Conservation (phyloP, 2,113 vertebrate genomes). For the Sula dactylatra region DNA sequence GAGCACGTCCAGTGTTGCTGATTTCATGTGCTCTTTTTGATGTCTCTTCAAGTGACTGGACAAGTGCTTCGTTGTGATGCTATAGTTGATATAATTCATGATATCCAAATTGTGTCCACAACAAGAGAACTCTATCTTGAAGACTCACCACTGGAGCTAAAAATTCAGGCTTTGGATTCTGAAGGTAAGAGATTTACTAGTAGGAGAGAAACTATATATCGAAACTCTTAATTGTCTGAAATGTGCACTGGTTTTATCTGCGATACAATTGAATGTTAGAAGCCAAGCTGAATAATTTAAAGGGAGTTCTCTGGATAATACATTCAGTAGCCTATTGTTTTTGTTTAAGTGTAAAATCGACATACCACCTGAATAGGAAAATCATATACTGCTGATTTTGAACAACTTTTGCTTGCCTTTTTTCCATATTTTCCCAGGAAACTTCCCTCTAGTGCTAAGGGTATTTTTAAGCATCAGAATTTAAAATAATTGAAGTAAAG, state of each 20-base stretch:
- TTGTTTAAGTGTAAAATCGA: neutral
- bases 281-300: neutral
- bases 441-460: neutral
- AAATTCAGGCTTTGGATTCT: slow-evolving; percentile 90
- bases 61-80: slow-evolving; percentile 93
- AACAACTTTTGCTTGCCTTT: neutral
- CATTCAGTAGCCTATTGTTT: neutral
- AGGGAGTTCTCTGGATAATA: neutral
- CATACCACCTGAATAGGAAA: neutral
- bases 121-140: slow-evolving; percentile 95
- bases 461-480: neutral
- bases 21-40: neutral
- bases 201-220: neutral
- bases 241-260: neutral
- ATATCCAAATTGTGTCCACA: slow-evolving; percentile 91
- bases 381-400: neutral
- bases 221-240: neutral
- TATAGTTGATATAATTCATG: slow-evolving; percentile 90
- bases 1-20: neutral
- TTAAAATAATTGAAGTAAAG: neutral
- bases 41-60: slow-evolving; percentile 80
- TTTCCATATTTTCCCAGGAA: neutral
- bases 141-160: slow-evolving; percentile 90
- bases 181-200: slow-evolving; percentile 79
- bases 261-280: neutral